Evolutionary conservation across 2,797 vertebrate genomes (phyloP), one percentile per base, ranked within the genome.

Genomic region (Falco cherrug): DNA sequence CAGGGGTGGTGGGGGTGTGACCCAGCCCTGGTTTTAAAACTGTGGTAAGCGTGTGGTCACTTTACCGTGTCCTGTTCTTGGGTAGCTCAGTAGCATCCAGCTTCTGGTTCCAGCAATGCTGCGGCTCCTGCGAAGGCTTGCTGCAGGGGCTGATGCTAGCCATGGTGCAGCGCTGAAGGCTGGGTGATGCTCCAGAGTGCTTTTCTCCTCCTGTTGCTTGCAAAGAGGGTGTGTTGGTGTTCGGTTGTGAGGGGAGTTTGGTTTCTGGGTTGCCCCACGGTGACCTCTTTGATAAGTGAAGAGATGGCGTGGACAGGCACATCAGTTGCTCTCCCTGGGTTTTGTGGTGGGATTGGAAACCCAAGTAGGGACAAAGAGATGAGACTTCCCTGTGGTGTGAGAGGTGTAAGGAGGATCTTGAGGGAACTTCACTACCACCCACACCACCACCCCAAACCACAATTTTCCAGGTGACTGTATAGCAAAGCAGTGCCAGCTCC

Each of bases 41-140:
- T 43, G 41, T n/a, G 31, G 41, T 80, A 84, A 84, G 68, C 2
- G 0, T 13, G 26, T 57, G 73, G 11, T 19, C 2, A 0, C 75
- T 89, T 53, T 37, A 39, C 74, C 54, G n/a, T 2, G 2, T 53
- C 29, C 17, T 59, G 18, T 15, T 82, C 60, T 43, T 3, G 7
- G 13, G 50, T 45, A 51, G 50, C 50, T 69, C n/a, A 26, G 47
- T 10, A 65, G 25, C 47, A 13, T 61, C n/a, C 59, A 78, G 7
- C 8, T 28, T 33, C 35, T 31, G 35, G 13, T 28, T 82, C 39
- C 80, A 70, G 67, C 35, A 21, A 3, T 35, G 45, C 65, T 15
- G 1, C 0, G 3, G n/a, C 33, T 59, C 65, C 83, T 78, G 60
- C 0, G 2, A 41, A 20, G 48, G 31, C 31, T 69, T 2, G 0